These are phyloP conservation scores for Chionodraco myersi DNA, from an alignment of 2,113 vertebrate genomes.

Conservation along the genomic window DNA sequence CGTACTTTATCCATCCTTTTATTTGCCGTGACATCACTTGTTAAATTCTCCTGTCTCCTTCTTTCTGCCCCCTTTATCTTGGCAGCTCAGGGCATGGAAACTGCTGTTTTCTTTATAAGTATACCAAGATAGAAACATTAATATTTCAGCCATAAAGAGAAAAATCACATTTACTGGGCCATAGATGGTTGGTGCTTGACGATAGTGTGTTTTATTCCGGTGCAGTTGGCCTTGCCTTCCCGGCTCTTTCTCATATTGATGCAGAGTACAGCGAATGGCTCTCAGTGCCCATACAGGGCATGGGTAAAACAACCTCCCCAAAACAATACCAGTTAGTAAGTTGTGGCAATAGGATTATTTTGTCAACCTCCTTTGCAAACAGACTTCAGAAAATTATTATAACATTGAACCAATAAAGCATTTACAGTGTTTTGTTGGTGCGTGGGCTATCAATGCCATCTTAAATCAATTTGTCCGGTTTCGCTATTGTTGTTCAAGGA, in stretches of 20 bases:
- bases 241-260: slow-evolving; percentile 65
- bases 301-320: slow-evolving; percentile 6
- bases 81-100: slow-evolving; percentile 54
- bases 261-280: slow-evolving; percentile 54
- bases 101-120: slow-evolving; percentile 61
- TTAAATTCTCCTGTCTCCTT: slow-evolving; percentile 14
- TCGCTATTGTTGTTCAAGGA: slow-evolving; percentile 57
- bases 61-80: slow-evolving; percentile 6
- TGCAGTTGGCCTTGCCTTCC: slow-evolving; percentile 50
- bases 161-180: slow-evolving; percentile 68
- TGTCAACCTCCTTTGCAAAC: slow-evolving; percentile 16
- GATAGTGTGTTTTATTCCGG: slow-evolving; percentile 61
- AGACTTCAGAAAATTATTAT: neutral
- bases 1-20: slow-evolving; percentile 34
- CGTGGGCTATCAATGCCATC: slow-evolving; percentile 23
- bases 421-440: slow-evolving; percentile 3
- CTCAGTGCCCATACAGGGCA: slow-evolving; percentile 37
- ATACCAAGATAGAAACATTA: slow-evolving; percentile 70
- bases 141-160: slow-evolving; percentile 72
- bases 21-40: slow-evolving; percentile 44
- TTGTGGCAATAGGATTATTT: slow-evolving; percentile 1
- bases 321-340: neutral
- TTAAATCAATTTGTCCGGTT: slow-evolving; percentile 51
- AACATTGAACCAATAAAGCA: neutral
- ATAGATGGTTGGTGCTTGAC: slow-evolving; percentile 59